Base-by-base conservation (phyloP, 2,797 vertebrate genomes). In the Hippoglossus hippoglossus region DNA sequence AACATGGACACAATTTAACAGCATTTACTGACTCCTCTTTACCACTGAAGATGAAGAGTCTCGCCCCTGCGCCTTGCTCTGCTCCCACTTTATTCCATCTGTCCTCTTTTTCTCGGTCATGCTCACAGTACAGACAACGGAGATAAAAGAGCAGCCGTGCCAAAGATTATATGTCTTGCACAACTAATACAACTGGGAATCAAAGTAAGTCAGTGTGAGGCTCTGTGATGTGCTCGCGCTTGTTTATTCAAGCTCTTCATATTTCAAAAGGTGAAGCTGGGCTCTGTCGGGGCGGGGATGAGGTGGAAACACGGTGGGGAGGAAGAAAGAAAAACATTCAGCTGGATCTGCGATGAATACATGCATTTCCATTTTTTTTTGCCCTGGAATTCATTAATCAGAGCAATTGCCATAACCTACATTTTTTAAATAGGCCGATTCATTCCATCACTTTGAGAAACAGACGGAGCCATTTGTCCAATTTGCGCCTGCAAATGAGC, bases 361-460 rank as follows among this genome's bases (percentile, higher is more conserved):
- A 66, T 60, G 51, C 67, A 65, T 88, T 76, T 74, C 49, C 31
- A 22, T 73, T 73, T 80, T 66, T 53, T 15, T 16, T 2, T 5
- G 1, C 44, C 24, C 31, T 58, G 67, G 15, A 69, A 77, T 73
- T 78, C 74, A 84, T 87, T 80, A 83, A 89, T 83, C 74, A 73
- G 84, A 88, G 80, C 75, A 82, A 71, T 74, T 50, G 54, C 59
- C 73, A 77, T 86, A 88, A 85, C 88, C 88, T 87, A 87, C 84
- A 90, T 89, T 84, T 31, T 31, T 87, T 80, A 89, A 90, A 88
- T 81, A 83, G 81, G 85, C 57, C 75, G 16, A 84, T 85, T 83
- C 67, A 79, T 82, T 80, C 58, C 73, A 76, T 82, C 79, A 80
- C 81, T 83, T 80, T 74, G 55, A 82, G 85, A 89, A 90, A 86